Base-by-base conservation (phyloP, 2,888 invertebrate genomes). In the Cephalotes varians region DNA sequence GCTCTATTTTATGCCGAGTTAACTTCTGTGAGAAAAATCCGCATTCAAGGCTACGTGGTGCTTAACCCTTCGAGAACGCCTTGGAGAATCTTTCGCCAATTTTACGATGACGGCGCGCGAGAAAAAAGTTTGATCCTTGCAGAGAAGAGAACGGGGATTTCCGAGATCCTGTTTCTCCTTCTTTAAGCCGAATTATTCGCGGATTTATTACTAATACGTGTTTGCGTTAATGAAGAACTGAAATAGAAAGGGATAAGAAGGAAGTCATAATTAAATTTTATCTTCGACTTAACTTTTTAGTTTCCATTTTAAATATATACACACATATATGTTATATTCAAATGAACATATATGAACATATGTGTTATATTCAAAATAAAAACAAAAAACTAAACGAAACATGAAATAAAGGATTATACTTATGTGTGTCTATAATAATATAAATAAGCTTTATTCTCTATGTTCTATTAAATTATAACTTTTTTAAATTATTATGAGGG, bases 1-100 rank as follows among this genome's bases (percentile, higher is more conserved):
- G 77, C 56, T 79, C 77, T 79, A 79, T 79, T 79, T 79, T 79
- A 79, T 79, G 77, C 77, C 77, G 77, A 79, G 77, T 79, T 79
- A 79, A 79, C 77, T 79, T 69, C 72, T 79, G 77, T 79, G 77
- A 79, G 77, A 79, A 79, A 79, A 79, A 79, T 79, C 71, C 77
- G 71, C 56, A 56, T 71, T 71, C 77, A 79, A 79, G 77, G 77
- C 54, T 56, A n/a, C 56, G 21, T 79, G 77, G 71, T 79, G 77
- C 71, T 69, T 47, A 71, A 79, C 77, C 77, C 77, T 71, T 79
- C 44, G 71, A 71, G 71, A 79, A 21, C 44, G 31, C 44, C 28
- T 56, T 34, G 77, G 34, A 34, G 56, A 56, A 71, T 71, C 77
- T 71, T 44, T 71, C 34, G 77, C 25, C 56, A 40, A 79, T 71